A percentile compares a stretch with the other conserved stretches of the same genome.
phyloP scores from a whole-genome alignment of 2,888 invertebrate genomes.

The Meiosimyza decipiens region DNA sequence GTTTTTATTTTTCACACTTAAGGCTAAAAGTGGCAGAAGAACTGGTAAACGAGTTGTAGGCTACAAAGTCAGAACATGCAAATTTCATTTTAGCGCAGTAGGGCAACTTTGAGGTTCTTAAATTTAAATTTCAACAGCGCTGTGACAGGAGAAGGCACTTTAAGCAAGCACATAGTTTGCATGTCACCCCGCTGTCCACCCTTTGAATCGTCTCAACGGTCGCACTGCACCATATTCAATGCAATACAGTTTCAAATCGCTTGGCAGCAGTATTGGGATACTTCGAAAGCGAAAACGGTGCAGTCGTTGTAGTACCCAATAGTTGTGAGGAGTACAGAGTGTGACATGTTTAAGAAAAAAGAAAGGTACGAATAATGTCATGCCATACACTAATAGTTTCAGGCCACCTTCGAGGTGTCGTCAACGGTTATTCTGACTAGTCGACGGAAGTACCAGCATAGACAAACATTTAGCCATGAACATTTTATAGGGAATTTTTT shows the following conservation, averaged over 20 bases:
- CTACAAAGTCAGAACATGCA: too few relatives aligned
- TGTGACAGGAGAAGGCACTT: too few relatives aligned
- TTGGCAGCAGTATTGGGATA: neutral
- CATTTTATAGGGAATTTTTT: conserved; percentile 3
- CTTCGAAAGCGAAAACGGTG: conserved; percentile 20
- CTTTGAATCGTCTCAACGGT: too few relatives aligned
- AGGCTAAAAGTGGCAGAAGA: neutral
- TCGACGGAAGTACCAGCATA: neutral
- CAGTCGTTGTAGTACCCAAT: conserved; percentile 9
- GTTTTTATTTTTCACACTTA: too few relatives aligned
- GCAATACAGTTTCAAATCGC: too few relatives aligned
- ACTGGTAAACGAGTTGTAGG: conserved; percentile 32
- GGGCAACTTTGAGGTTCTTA: too few relatives aligned
- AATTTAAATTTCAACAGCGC: too few relatives aligned
- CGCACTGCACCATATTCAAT: too few relatives aligned
- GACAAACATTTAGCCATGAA: conserved; percentile 11
- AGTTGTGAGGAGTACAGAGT: conserved; percentile 7
- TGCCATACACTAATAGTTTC: neutral
- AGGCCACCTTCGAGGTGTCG: neutral
- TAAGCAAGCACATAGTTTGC: too few relatives aligned
- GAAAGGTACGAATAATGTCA: too few relatives aligned
- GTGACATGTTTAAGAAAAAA: neutral
- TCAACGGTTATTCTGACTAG: neutral
- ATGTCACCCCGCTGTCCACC: too few relatives aligned
- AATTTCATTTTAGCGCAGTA: too few relatives aligned